Conservation (phyloP, 1,140 invertebrate species). For the Apis laboriosa region DNA sequence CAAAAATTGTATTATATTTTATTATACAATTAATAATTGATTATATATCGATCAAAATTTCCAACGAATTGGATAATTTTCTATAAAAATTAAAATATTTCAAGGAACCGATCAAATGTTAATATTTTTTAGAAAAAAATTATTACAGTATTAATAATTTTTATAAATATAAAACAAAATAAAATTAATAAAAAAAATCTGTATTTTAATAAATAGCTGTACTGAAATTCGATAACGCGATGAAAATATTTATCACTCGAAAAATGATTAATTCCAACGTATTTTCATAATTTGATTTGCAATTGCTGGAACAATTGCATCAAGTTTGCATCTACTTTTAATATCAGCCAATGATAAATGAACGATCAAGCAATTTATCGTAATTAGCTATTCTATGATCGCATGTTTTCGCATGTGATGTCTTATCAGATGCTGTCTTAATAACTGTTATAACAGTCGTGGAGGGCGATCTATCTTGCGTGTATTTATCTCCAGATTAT, state of each 20-base stretch:
- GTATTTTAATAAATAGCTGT: too few relatives aligned
- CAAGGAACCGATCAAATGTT: too few relatives aligned
- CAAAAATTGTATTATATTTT: too few relatives aligned
- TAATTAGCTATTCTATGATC: constrained; percentile 19
- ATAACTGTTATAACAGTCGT: constrained; percentile 43
- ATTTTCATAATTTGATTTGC: background rate
- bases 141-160: too few relatives aligned
- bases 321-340: background rate
- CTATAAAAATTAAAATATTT: too few relatives aligned
- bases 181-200: too few relatives aligned
- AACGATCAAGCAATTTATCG: constrained; percentile 4
- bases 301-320: constrained; percentile 9
- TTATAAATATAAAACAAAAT: too few relatives aligned
- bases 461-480: constrained; percentile 27
- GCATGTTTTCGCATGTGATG: background rate
- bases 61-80: too few relatives aligned
- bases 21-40: too few relatives aligned
- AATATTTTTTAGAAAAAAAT: too few relatives aligned
- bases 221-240: too few relatives aligned
- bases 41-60: too few relatives aligned
- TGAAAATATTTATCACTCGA: background rate
- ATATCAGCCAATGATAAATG: constrained; percentile 2
- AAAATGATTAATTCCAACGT: background rate
- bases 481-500: constrained; percentile 24
- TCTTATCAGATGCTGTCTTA: constrained; percentile 34